Conservation (phyloP, 2,113 vertebrate species). For the Oceanodroma tethys region DNA sequence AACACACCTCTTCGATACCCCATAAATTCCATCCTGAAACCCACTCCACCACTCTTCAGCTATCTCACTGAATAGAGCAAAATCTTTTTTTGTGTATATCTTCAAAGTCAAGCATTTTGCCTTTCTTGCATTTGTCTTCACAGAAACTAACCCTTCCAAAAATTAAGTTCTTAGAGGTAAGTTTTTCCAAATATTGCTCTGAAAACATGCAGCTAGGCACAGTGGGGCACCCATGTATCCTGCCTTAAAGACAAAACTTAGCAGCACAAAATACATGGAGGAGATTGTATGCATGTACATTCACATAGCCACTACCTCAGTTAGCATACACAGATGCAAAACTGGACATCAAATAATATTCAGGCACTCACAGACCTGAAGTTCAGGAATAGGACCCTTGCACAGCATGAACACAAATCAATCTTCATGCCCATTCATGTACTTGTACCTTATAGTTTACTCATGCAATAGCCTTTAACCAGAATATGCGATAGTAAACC, state of each 20-base stretch:
- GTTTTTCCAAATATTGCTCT: neutral
- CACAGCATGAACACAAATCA: neutral
- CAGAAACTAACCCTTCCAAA: neutral
- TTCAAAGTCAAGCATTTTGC: neutral
- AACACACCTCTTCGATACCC: neutral
- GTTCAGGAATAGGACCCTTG: neutral
- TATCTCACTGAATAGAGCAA: neutral
- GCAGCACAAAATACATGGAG: neutral
- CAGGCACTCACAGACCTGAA: neutral
- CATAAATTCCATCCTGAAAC: neutral
- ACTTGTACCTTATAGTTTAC: neutral
- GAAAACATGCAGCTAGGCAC: neutral
- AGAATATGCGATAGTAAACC: neutral
- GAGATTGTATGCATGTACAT: neutral
- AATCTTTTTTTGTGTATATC: rapidly evolving
- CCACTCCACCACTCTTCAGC: neutral
- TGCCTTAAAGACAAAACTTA: neutral
- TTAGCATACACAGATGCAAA: neutral
- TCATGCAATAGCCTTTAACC: neutral
- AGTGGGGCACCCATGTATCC: neutral
- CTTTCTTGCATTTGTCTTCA: neutral
- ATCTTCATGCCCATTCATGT: neutral
- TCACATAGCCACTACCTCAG: neutral
- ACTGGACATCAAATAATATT: neutral
- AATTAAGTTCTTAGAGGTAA: neutral